These are phyloP conservation scores for Crossocerus cetratus DNA, from an alignment of 2,888 invertebrate species.

Conservation along the genomic window DNA sequence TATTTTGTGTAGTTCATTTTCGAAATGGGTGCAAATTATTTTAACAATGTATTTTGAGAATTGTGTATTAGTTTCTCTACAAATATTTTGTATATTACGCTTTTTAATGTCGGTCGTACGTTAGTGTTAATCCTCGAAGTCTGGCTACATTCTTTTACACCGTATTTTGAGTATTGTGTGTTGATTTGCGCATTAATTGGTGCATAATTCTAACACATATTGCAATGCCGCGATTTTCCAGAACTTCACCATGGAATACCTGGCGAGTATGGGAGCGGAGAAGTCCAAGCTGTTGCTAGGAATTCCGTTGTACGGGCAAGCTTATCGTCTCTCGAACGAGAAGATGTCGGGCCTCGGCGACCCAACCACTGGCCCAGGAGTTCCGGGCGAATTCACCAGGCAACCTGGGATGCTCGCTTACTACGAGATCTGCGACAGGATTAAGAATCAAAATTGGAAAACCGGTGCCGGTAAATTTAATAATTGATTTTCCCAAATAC, in stretches of 20 bases:
- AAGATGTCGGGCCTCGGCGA: constrained; percentile 79
- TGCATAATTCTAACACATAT: neutral
- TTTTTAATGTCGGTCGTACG: no score
- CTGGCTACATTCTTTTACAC: no score
- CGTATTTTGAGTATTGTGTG: no score
- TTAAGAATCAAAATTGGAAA: constrained; percentile 68
- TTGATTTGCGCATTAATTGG: neutral
- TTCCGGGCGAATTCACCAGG: constrained; percentile 88
- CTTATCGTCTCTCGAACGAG: constrained; percentile 83
- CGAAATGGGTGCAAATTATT: no score
- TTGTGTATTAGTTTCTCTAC: no score
- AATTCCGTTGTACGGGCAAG: constrained; percentile 92
- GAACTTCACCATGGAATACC: constrained; percentile 89
- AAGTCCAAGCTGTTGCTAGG: constrained; percentile 88
- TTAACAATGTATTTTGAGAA: no score
- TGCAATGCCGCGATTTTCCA: constrained; percentile 64
- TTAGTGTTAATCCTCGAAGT: no score
- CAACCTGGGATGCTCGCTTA: constrained; percentile 93
- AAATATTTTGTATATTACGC: no score
- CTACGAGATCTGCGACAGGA: constrained; percentile 89
- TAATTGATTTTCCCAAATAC: neutral
- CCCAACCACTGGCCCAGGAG: constrained; percentile 85
- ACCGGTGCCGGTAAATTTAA: constrained; percentile 58
- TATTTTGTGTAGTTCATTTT: no score
- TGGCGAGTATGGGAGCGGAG: constrained; percentile 86